These are phyloP conservation scores for Rhynchotus rufescens DNA, from an alignment of 2,797 vertebrate species.

Conservation along the genomic window DNA sequence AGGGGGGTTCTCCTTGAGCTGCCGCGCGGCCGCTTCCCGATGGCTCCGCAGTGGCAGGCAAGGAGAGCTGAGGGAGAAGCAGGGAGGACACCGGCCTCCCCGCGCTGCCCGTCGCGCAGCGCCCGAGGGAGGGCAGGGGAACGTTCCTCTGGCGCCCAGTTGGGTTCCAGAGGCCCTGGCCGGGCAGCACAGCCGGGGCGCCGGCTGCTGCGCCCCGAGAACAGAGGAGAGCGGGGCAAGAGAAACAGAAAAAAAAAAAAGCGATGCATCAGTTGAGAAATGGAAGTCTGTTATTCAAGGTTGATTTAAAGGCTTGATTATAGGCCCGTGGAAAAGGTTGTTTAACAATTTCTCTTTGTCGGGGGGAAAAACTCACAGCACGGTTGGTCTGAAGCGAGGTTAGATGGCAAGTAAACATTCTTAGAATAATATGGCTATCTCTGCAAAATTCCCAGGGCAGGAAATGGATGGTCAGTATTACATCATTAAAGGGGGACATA, in stretches of 20 bases:
- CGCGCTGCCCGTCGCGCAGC: neutral
- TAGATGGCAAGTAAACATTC: slow-evolving; percentile 75
- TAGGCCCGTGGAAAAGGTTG: slow-evolving; percentile 18
- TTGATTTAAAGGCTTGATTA: slow-evolving; percentile 56
- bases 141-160: slow-evolving; percentile 28
- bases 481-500: slow-evolving; percentile 62
- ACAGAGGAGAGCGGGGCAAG: neutral
- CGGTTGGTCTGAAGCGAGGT: slow-evolving; percentile 65
- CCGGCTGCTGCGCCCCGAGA: slow-evolving; percentile 38
- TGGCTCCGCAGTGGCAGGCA: neutral
- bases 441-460: slow-evolving; percentile 62
- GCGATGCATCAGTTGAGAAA: slow-evolving; percentile 41
- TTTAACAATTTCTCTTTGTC: slow-evolving; percentile 70
- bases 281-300: slow-evolving; percentile 28
- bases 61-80: neutral
- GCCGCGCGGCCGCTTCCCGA: slow-evolving; percentile 60
- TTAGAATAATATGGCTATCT: slow-evolving; percentile 61
- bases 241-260: neutral
- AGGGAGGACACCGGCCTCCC: neutral
- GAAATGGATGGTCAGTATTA: slow-evolving; percentile 60
- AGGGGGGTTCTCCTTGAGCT: slow-evolving; percentile 79
- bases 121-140: neutral
- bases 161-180: slow-evolving; percentile 43
- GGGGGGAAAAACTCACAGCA: slow-evolving; percentile 7
- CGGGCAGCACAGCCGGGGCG: slow-evolving; percentile 2